A percentile compares a stretch with the other conserved stretches of the same genome.
Conservation (phyloP, 2,888 invertebrate species). For the Drosophila nr. perissopoda region DNA sequence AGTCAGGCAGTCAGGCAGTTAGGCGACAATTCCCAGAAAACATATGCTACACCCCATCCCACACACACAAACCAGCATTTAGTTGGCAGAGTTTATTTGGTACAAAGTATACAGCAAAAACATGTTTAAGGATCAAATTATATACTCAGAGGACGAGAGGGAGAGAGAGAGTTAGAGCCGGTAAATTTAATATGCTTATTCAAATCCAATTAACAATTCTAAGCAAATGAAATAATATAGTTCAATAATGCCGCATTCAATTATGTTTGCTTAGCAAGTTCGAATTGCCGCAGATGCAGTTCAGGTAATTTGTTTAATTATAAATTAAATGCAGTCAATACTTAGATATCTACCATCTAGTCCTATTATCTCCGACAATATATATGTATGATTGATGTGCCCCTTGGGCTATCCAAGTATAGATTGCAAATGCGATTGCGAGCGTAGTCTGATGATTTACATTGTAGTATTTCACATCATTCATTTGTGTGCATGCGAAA, state of each 20-base stretch:
- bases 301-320: neutral
- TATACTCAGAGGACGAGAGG: neutral
- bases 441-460: neutral
- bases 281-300: neutral
- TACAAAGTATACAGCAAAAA: neutral
- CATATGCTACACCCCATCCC: neutral
- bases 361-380: neutral
- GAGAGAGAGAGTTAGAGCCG: neutral
- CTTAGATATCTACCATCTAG: neutral
- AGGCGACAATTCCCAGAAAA: conserved; percentile 29
- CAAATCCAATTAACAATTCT: neutral
- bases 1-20: conserved; percentile 3
- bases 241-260: neutral
- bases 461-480: neutral
- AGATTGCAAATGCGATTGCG: neutral
- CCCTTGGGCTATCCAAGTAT: neutral
- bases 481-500: neutral
- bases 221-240: neutral
- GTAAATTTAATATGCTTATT: neutral
- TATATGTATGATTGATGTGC: neutral
- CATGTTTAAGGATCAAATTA: neutral
- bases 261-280: neutral
- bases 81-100: neutral
- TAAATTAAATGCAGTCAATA: neutral
- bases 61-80: neutral